These are phyloP conservation scores for Melanchra persicariae DNA, from an alignment of 2,888 invertebrate species.

Conservation along the genomic window DNA sequence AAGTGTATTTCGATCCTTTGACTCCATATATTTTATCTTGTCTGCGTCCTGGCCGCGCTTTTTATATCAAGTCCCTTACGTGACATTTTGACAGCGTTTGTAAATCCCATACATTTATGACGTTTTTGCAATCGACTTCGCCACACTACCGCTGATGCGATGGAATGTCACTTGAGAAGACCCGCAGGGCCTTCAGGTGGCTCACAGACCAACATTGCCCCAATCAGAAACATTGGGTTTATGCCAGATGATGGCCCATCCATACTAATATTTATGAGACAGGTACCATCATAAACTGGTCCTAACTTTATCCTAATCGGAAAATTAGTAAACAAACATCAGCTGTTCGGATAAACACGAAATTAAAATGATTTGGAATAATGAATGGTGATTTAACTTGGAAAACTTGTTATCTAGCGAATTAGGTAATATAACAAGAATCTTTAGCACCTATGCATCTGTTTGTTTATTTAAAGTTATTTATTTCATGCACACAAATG, in stretches of 20 bases:
- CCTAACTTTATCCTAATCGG: conserved; percentile 33
- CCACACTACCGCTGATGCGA: too few relatives aligned
- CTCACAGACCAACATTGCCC: neutral
- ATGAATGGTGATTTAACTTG: neutral
- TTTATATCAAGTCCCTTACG: too few relatives aligned
- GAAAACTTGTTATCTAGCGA: neutral
- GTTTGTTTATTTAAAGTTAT: neutral
- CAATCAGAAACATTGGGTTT: conserved; percentile 4
- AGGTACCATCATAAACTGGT: conserved; percentile 20
- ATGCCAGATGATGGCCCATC: conserved; percentile 11
- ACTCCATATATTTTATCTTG: too few relatives aligned
- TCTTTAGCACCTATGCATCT: neutral
- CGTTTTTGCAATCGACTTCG: too few relatives aligned
- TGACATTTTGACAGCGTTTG: too few relatives aligned
- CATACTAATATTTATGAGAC: conserved; percentile 32
- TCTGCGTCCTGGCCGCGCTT: too few relatives aligned
- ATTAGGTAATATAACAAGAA: conserved; percentile 15
- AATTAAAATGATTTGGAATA: conserved; percentile 24
- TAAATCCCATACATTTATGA: too few relatives aligned
- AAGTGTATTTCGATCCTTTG: too few relatives aligned
- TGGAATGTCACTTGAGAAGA: too few relatives aligned
- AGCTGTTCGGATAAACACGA: conserved; percentile 10
- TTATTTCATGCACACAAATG: too few relatives aligned
- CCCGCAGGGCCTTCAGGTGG: too few relatives aligned
- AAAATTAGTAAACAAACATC: conserved; percentile 49